Conservation (phyloP, 2,113 vertebrate genomes). For the Oxyruncus cristatus region DNA sequence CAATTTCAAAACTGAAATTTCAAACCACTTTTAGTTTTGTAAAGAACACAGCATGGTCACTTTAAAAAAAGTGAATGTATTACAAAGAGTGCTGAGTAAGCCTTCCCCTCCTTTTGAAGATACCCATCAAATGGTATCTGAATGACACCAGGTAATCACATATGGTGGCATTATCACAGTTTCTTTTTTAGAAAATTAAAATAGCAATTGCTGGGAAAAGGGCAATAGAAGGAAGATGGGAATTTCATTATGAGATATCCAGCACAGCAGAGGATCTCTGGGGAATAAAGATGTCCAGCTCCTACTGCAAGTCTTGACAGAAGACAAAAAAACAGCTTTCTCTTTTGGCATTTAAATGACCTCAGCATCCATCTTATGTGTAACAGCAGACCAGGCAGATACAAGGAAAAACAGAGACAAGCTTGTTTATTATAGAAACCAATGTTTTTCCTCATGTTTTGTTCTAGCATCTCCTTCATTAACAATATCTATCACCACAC, state of each 20-base stretch:
- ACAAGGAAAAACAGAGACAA: not conserved
- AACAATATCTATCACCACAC: not conserved
- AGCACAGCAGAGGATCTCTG: not conserved
- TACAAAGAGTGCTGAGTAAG: not conserved
- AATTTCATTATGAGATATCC: not conserved
- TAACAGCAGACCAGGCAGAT: not conserved
- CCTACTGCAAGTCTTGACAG: not conserved
- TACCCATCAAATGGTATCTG: not conserved
- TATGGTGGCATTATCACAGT: not conserved
- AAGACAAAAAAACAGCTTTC: not conserved
- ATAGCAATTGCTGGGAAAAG: not conserved
- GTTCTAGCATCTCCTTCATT: not conserved
- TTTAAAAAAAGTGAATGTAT: not conserved
- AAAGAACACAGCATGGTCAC: not conserved
- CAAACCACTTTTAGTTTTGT: not conserved
- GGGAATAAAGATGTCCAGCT: not conserved
- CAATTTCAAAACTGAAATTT: not conserved
- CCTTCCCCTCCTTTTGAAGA: not conserved
- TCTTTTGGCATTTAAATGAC: not conserved
- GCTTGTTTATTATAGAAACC: not conserved
- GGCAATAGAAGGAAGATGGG: not conserved
- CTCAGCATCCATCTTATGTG: accelerated
- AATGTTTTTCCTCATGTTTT: not conserved
- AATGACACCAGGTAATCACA: not conserved
- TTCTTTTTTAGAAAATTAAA: not conserved